A percentile compares a stretch with the other conserved stretches of the same genome.
phyloP scores from a whole-genome alignment of 2,797 vertebrate genomes.

The Cossypha caffra region DNA sequence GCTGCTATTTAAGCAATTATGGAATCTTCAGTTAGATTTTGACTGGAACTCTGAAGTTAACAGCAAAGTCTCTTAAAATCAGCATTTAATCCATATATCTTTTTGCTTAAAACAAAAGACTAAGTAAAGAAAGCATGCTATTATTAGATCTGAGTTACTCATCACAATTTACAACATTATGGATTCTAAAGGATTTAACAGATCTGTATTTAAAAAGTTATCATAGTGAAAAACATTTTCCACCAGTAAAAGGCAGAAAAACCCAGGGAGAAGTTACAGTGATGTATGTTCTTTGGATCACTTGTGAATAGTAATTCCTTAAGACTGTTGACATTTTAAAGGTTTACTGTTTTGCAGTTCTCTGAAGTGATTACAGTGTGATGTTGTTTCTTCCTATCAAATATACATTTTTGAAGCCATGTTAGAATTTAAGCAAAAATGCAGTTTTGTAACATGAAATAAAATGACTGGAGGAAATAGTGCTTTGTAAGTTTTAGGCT shows the following conservation, averaged over 20 bases:
- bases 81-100: neutral
- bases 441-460: neutral
- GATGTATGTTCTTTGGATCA: neutral
- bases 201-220: neutral
- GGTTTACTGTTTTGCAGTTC: neutral
- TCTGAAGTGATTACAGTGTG: neutral
- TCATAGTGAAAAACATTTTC: neutral
- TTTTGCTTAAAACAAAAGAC: neutral
- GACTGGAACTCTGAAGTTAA: slow-evolving; percentile 5
- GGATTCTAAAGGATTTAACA: neutral
- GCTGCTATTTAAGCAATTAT: slow-evolving; percentile 42
- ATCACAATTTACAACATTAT: neutral
- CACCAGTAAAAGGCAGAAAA: neutral
- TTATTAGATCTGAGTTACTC: neutral
- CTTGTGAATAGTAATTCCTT: neutral
- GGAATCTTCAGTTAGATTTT: slow-evolving; percentile 32
- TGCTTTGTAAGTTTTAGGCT: neutral
- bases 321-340: neutral
- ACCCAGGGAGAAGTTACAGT: neutral
- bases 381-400: neutral
- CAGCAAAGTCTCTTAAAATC: neutral
- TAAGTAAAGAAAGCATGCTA: neutral
- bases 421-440: neutral
- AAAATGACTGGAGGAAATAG: neutral
- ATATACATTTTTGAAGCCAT: neutral